Evolutionary conservation across 2,113 vertebrate species (phyloP), one percentile per base, ranked within the genome.

Genomic region (Lophura nycthemera): DNA sequence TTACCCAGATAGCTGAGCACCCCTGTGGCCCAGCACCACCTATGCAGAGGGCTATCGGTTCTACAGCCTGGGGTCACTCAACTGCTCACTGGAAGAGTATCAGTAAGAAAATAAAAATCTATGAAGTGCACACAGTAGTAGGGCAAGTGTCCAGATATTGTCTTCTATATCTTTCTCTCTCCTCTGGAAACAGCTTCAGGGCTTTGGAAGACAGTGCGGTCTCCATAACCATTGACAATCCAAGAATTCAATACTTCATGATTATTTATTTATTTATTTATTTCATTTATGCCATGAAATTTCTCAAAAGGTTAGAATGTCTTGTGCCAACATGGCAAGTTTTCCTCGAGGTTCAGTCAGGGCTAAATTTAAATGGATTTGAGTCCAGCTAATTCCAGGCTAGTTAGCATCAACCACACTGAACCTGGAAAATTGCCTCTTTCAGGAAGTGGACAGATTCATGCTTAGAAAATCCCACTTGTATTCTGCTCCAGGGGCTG

Each of bases 391-490:
- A 94, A 94, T 95, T 96, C 83, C 54, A 79, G 89, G 83, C 72
- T 71, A 94, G 95, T 94, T 96, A 94, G 63, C 75, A 95, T 91
- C 47, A 90, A 29, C 60, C 75, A 96, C 36, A 56, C 43, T 65
- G 63, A 89, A 91, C 19, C 54, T 90, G 90, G 91, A 90, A 96
- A 96, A 94, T 6, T 76, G 71, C 76, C 50, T 86, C 3, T 13
- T 94, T 92, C 79, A 84, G 85, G 83, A 95, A 95, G 61, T n/a
- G 50, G 56, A 5, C 25, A 77, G 85, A 79, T 74, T 84, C 20
- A 22, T 94, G 91, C 81, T 86, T 95, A 83, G 90, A 95, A 96
- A 95, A 64, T 75, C 81, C 89, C 38, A 70, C 71, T 90, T 25
- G 10, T 91, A 86, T 91, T 94, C 91, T 92, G 87, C 88, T 96